Base-by-base conservation (phyloP, 2,888 invertebrate genomes). In the Automeris io region DNA sequence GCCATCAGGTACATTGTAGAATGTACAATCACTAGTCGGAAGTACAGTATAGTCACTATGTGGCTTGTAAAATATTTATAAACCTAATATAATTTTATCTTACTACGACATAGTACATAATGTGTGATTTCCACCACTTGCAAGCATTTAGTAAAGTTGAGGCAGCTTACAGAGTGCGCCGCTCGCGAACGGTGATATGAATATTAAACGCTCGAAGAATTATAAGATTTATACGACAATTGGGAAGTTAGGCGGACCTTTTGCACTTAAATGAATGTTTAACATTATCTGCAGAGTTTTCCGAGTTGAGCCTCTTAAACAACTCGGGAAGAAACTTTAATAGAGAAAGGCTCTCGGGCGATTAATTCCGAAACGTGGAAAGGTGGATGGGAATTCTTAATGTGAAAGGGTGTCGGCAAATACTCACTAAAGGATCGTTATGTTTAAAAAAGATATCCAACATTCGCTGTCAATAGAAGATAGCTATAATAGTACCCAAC, bases 251-350 rank as follows among this genome's bases (percentile, higher is more conserved):
- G 70, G 60, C 58, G 64, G 57, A 57, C 61, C 54, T 54, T 56
- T 64, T 67, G 74, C 74, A 80, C 80, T 78, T 78, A 81, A 86
- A 86, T 85, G 82, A 85, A 85, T 85, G 85, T 86, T 85, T 86
- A 79, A 86, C 83, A 83, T 83, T 85, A 85, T 85, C 85, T 79
- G 62, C 56, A 45, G 70, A 81, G 75, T 82, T 82, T 81, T 76
- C 77, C 66, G 70, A 77, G 64, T 76, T 71, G 72, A 79, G 80
- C 70, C 67, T 74, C 73, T 80, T 77, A 78, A 74, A 80, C 76
- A 82, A 86, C 68, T 81, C 71, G 71, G 62, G 69, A 79, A 78
- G 78, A 82, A 83, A 85, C 75, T 85, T 85, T 80, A 78, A 83
- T 82, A 82, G 86, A 76, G 73, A 76, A 61, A 59, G 72, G 75